Percentiles rank a stretch among this genome's conserved stretches.
Evolutionary conservation across 2,113 vertebrate genomes (phyloP).

Genomic region (Origma solitaria): DNA sequence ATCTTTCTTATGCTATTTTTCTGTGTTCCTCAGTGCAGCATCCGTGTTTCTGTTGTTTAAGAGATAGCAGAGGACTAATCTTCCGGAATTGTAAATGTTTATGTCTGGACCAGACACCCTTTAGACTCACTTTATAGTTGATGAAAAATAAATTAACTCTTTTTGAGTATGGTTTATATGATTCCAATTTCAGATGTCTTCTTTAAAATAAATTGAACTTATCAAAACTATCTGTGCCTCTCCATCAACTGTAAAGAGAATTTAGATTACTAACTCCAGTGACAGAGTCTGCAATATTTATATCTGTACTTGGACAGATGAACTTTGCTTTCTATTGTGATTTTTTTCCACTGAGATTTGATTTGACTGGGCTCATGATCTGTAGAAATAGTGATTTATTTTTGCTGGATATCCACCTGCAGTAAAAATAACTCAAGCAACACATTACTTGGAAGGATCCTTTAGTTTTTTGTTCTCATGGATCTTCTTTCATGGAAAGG

Average conservation of each 20-base stretch:
- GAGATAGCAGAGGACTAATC: background rate
- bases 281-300: background rate
- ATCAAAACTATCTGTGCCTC: background rate
- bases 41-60: background rate
- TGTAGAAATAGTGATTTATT: background rate
- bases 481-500: background rate
- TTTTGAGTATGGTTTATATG: background rate
- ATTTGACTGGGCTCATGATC: background rate
- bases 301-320: background rate
- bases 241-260: background rate
- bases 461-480: background rate
- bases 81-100: background rate
- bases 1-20: background rate
- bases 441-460: background rate
- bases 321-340: background rate
- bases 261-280: background rate
- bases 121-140: background rate
- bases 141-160: background rate
- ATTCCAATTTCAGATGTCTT: background rate
- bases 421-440: background rate
- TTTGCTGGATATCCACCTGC: background rate
- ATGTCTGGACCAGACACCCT: background rate
- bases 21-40: background rate
- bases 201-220: background rate
- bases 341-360: background rate